Evolutionary conservation across 2,888 invertebrate species (phyloP), one percentile per base, ranked within the genome.

Genomic region (Plusia festucae): DNA sequence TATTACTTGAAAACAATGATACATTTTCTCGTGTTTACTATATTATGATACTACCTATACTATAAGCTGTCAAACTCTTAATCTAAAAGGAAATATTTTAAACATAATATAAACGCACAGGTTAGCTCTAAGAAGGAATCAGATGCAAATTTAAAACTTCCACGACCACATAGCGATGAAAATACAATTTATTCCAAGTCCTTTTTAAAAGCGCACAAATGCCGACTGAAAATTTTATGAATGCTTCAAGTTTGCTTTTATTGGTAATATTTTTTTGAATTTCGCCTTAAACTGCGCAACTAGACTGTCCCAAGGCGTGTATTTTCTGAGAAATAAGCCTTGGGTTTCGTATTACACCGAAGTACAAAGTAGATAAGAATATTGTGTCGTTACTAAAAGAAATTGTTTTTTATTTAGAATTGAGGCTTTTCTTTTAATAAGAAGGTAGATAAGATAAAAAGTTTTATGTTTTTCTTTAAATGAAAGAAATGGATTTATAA

Each of bases 311-410:
- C 77, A 81, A 76, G 64, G 79, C 78, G 83, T 71, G 79, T 81
- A 84, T 88, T 87, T 87, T 79, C 80, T 81, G 74, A 72, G 73
- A 78, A 83, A 82, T 84, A 77, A 79, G 60, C 73, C 60, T 68
- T 51, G 62, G 62, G 64, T 65, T 53, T 69, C 46, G 49, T 78
- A 60, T 82, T 74, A 80, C 79, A 77, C 77, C 53, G 71, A 60
- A 66, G 51, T 61, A 78, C 75, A 76, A 69, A 61, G 34, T 8
- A 78, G 79, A 82, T 70, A 65, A 71, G 64, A 72, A 73, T 59
- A 65, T 63, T 68, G 57, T 70, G 55, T 53, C 61, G 52, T 72
- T 82, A 82, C 72, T 79, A 79, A 81, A 78, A 16, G 60, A 44
- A 65, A 9, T n/a, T 44, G n/a, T 6, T 59, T 70, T 68, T 79